A percentile compares a stretch with the other conserved stretches of the same genome.
phyloP scores from a whole-genome alignment of 1,140 invertebrate genomes.

The Nasonia longicornis region DNA sequence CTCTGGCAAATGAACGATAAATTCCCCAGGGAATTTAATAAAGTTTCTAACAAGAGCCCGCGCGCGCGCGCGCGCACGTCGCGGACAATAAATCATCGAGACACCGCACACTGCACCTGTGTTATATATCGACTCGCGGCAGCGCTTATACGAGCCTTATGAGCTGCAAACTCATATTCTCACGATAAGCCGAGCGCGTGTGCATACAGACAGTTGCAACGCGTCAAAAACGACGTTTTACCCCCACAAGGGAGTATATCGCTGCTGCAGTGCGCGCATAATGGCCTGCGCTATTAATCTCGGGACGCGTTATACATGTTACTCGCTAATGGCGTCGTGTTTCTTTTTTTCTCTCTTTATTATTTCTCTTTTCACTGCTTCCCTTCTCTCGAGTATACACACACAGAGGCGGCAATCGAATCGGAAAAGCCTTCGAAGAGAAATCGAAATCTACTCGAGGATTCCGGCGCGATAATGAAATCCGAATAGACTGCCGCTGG shows the following conservation, averaged over 20 bases:
- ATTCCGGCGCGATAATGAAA: not conserved
- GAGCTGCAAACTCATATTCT: too few relatives aligned
- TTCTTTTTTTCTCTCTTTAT: not conserved
- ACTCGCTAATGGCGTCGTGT: too few relatives aligned
- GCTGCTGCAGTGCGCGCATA: too few relatives aligned
- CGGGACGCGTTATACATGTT: too few relatives aligned
- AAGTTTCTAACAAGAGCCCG: slow-evolving; percentile 36
- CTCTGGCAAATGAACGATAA: slow-evolving; percentile 43
- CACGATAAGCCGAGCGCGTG: too few relatives aligned
- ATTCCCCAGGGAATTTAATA: slow-evolving; percentile 51
- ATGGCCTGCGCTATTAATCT: too few relatives aligned
- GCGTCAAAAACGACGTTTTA: too few relatives aligned
- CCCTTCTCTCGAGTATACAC: not conserved
- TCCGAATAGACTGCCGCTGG: not conserved
- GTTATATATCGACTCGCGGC: not conserved
- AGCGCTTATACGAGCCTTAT: not conserved
- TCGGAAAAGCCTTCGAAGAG: not conserved
- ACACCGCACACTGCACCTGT: not conserved
- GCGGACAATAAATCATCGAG: slow-evolving; percentile 11
- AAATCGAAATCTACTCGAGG: not conserved
- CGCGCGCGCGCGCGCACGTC: not conserved
- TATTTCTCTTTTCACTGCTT: not conserved
- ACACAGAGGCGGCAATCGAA: not conserved
- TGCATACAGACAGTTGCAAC: not conserved
- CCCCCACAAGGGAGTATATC: too few relatives aligned